These are phyloP conservation scores for Nipponia nippon DNA, from an alignment of 2,113 vertebrate species.

Conservation along the genomic window DNA sequence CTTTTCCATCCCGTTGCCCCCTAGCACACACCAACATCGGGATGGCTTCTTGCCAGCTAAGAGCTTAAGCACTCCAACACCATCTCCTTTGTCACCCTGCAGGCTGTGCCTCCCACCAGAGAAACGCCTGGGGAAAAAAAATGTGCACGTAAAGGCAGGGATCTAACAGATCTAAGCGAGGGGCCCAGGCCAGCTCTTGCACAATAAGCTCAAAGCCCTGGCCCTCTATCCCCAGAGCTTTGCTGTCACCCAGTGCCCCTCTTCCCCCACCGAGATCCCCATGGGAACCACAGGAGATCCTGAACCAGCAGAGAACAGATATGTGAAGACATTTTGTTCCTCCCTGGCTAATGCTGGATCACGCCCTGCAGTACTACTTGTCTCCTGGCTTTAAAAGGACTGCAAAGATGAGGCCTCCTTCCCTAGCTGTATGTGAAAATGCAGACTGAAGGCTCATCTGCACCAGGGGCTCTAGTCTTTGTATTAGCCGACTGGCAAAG, in stretches of 20 bases:
- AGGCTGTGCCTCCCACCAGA: constrained; percentile 34
- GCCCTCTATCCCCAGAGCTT: background rate
- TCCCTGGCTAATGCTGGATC: background rate
- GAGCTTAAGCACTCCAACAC: constrained; percentile 31
- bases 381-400: background rate
- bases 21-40: background rate
- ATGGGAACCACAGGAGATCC: background rate
- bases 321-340: background rate
- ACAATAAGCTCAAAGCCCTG: background rate
- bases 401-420: background rate
- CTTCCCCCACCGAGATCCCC: background rate
- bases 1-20: background rate
- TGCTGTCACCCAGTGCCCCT: background rate
- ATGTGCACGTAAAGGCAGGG: background rate
- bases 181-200: background rate
- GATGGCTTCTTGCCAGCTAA: constrained; percentile 51
- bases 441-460: background rate
- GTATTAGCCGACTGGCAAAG: background rate
- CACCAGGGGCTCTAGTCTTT: background rate
- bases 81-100: constrained; percentile 45
- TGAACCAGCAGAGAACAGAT: background rate
- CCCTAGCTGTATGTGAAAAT: background rate
- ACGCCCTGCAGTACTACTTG: background rate
- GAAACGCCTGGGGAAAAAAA: constrained; percentile 1
- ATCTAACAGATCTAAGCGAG: background rate